phyloP scores from a whole-genome alignment of 2,113 vertebrate genomes.

The Prunella fulvescens region DNA sequence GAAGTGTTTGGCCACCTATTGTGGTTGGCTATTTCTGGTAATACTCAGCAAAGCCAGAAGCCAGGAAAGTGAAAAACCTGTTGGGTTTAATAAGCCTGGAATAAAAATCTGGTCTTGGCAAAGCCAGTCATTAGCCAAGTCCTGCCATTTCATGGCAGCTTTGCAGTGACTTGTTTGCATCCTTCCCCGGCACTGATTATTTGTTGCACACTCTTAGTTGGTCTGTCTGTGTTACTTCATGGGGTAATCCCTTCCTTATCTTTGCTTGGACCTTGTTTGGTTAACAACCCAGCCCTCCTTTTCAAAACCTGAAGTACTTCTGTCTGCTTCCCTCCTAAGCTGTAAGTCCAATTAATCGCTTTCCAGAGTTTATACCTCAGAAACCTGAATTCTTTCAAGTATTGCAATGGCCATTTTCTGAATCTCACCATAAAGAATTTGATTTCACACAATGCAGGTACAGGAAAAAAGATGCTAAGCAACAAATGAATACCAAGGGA shows the following conservation, averaged over 20 bases:
- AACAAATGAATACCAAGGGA: background rate
- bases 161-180: background rate
- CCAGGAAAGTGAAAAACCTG: background rate
- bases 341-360: constrained; percentile 2
- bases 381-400: background rate
- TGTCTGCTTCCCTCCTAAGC: constrained; percentile 5
- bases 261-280: background rate
- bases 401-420: background rate
- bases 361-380: background rate
- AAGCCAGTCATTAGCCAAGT: background rate
- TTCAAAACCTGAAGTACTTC: constrained; percentile 3
- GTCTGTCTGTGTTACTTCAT: background rate
- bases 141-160: background rate
- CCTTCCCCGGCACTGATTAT: background rate
- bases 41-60: background rate
- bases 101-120: background rate
- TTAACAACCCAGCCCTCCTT: background rate
- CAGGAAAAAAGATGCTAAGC: background rate
- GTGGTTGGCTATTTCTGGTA: background rate
- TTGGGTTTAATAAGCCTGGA: background rate
- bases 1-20: background rate
- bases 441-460: background rate
- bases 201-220: background rate
- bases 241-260: background rate
- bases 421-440: background rate